Percentiles rank a stretch among this genome's conserved stretches.
phyloP scores from a whole-genome alignment of 2,113 vertebrate species.

The Spilogale gracilis region DNA sequence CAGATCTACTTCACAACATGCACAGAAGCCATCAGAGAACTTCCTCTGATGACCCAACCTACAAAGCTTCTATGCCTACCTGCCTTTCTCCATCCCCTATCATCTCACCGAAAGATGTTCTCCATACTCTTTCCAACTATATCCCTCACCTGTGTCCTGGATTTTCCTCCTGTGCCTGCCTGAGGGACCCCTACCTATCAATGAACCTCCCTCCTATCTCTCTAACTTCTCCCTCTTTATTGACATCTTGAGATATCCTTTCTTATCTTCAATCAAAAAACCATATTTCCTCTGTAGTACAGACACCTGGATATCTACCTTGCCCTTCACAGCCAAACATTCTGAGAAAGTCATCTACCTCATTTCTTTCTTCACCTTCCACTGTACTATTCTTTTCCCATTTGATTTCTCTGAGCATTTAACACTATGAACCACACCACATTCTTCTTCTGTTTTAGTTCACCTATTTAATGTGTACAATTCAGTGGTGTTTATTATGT shows the following conservation, averaged over 20 bases:
- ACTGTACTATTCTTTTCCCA: neutral
- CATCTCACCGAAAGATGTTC: neutral
- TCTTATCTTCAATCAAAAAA: neutral
- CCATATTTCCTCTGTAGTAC: neutral
- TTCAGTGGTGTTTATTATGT: neutral
- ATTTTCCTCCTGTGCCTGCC: neutral
- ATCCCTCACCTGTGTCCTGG: neutral
- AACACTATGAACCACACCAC: neutral
- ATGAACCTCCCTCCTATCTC: neutral
- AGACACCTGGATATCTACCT: neutral
- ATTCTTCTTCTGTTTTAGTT: neutral
- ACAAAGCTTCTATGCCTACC: neutral
- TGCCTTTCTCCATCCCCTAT: neutral
- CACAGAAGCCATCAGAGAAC: neutral
- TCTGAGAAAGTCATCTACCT: neutral
- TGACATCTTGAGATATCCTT: neutral
- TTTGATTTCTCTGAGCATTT: constrained; percentile 20
- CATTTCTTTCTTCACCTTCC: neutral
- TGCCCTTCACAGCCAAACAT: neutral
- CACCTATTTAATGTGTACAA: neutral
- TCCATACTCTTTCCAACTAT: neutral
- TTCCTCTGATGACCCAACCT: neutral
- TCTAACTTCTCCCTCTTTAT: neutral
- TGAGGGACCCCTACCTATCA: neutral
- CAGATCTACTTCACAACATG: neutral